phyloP scores from a whole-genome alignment of 2,888 invertebrate genomes.

The Germaria angustata region DNA sequence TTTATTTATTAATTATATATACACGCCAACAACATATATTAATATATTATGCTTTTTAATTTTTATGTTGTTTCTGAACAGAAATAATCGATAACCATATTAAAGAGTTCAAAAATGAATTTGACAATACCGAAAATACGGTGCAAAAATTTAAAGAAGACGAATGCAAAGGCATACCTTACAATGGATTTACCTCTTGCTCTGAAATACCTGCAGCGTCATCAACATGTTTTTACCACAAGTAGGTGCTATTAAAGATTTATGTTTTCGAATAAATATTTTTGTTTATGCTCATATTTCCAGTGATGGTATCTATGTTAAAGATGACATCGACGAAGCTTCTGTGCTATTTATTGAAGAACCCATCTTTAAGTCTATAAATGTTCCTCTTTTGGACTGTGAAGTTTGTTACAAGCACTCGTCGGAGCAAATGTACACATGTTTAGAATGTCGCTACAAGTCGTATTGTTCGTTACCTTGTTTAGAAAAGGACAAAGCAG shows the following conservation, averaged over 20 bases:
- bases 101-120: constrained; percentile 29
- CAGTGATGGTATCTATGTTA: constrained; percentile 47
- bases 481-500: constrained; percentile 53
- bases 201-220: constrained; percentile 55
- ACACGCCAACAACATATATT: not conserved
- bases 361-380: constrained; percentile 47
- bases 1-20: no score
- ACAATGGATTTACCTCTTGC: constrained; percentile 55
- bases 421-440: constrained; percentile 59
- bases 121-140: constrained; percentile 3
- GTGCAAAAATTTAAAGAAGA: not conserved
- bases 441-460: constrained; percentile 67
- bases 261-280: not conserved
- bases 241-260: constrained; percentile 32
- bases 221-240: constrained; percentile 39
- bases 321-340: constrained; percentile 48
- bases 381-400: constrained; percentile 63
- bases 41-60: not conserved
- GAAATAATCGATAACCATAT: constrained; percentile 30
- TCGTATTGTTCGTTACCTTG: constrained; percentile 67
- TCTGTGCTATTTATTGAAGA: constrained; percentile 61
- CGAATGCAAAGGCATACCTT: constrained; percentile 41
- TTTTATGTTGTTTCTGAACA: not conserved
- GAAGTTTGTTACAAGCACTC: constrained; percentile 60
- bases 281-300: not conserved